A percentile compares a stretch with the other conserved stretches of the same genome.
Conservation (phyloP, 2,113 vertebrate species). For the Romanogobio albipinnatus region DNA sequence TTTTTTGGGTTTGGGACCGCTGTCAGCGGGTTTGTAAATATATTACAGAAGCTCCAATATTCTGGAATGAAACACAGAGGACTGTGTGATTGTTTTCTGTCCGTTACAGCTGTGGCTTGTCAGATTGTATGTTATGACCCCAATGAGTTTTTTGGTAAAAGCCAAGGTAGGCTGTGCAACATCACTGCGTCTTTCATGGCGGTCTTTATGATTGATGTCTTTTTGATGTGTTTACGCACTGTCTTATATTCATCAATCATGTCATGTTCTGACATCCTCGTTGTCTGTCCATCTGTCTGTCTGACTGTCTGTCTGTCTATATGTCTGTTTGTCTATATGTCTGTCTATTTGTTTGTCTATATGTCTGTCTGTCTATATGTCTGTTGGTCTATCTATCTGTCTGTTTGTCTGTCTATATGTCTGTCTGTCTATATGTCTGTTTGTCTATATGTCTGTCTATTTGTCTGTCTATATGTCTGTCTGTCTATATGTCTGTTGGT, state of each 20-base stretch:
- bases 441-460: too few species aligned
- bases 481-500: too few species aligned
- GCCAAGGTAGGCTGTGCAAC: not conserved
- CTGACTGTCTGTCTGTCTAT: too few species aligned
- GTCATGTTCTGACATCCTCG: not conserved
- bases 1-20: too few species aligned
- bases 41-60: not conserved
- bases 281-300: not conserved
- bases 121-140: not conserved
- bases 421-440: too few species aligned
- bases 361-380: too few species aligned
- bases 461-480: too few species aligned
- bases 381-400: too few species aligned
- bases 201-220: not conserved
- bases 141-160: not conserved
- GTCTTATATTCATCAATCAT: not conserved
- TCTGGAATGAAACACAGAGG: not conserved
- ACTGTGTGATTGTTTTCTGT: not conserved
- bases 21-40: slow-evolving; percentile 16
- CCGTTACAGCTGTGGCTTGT: not conserved
- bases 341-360: too few species aligned
- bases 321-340: accelerated
- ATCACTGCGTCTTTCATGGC: not conserved
- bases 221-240: not conserved
- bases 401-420: too few species aligned